Percentiles rank a stretch among this genome's conserved stretches.
Evolutionary conservation across 2,797 vertebrate genomes (phyloP).

Genomic region (Percopsis omiscomaycus): DNA sequence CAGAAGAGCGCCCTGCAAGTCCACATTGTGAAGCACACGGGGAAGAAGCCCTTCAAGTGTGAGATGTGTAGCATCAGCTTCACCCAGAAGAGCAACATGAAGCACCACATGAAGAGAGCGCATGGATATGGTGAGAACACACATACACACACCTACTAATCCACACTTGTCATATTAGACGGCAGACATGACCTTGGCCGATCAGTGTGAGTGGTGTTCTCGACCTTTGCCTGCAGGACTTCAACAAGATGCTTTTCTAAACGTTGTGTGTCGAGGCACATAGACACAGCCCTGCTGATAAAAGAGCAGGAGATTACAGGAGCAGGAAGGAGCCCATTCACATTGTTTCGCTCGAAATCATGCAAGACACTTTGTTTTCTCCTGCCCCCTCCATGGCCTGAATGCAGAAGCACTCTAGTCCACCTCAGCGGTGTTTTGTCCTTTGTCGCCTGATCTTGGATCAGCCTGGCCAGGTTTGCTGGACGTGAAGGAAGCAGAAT

Average conservation of each 20-base stretch:
- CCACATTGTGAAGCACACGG: conserved; percentile 97
- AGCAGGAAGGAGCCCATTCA: not conserved
- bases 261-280: not conserved
- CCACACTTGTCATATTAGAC: not conserved
- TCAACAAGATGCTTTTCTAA: too few species aligned
- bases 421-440: too few species aligned
- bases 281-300: conserved; percentile 4
- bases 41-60: conserved; percentile 96
- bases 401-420: conserved; percentile 7
- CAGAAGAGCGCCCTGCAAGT: conserved; percentile 99
- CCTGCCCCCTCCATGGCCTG: not conserved
- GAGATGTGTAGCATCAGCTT: conserved; percentile 93
- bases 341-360: not conserved
- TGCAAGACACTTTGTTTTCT: conserved; percentile 13
- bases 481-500: too few species aligned
- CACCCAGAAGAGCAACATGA: conserved; percentile 99
- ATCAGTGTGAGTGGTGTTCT: conserved; percentile 1
- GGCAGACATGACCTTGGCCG: not conserved
- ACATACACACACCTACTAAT: not conserved
- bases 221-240: not conserved
- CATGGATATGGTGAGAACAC: conserved; percentile 85
- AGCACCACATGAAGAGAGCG: conserved; percentile 94
- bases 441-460: too few species aligned
- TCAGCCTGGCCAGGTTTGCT: too few species aligned
- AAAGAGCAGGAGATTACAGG: conserved; percentile 1